These are phyloP conservation scores for Aphaenogaster ashmeadi DNA, from an alignment of 1,140 invertebrate genomes.

Conservation along the genomic window DNA sequence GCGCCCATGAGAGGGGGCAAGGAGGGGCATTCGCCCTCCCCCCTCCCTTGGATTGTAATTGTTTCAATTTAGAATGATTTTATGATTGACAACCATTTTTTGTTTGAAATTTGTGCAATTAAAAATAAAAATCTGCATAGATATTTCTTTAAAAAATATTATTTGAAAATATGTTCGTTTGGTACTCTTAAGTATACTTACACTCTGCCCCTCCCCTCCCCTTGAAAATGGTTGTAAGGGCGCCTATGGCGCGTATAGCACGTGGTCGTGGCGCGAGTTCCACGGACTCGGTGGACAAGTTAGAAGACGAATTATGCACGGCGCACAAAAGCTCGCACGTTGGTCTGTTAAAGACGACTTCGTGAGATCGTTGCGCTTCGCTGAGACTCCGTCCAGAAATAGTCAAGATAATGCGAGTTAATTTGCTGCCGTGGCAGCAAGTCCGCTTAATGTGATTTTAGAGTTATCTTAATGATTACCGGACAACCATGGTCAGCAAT, in stretches of 20 bases:
- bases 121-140: no score
- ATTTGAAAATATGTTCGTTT: no score
- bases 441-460: background rate
- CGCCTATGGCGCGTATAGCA: background rate
- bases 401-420: background rate
- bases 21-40: no score
- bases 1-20: no score
- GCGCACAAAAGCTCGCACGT: constrained; percentile 55
- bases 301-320: constrained; percentile 61
- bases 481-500: background rate
- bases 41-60: no score
- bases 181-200: no score
- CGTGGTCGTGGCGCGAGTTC: constrained; percentile 53
- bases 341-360: constrained; percentile 66
- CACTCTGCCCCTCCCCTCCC: no score
- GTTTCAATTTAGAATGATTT: no score
- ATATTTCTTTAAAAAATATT: no score
- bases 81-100: no score
- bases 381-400: constrained; percentile 24
- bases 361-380: background rate
- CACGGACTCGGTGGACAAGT: constrained; percentile 21
- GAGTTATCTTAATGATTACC: background rate
- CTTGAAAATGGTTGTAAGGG: no score
- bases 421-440: background rate
- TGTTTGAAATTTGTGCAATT: no score